Evolutionary conservation across 2,797 vertebrate genomes (phyloP).

Genomic region (Lepilemur ruficaudatus): DNA sequence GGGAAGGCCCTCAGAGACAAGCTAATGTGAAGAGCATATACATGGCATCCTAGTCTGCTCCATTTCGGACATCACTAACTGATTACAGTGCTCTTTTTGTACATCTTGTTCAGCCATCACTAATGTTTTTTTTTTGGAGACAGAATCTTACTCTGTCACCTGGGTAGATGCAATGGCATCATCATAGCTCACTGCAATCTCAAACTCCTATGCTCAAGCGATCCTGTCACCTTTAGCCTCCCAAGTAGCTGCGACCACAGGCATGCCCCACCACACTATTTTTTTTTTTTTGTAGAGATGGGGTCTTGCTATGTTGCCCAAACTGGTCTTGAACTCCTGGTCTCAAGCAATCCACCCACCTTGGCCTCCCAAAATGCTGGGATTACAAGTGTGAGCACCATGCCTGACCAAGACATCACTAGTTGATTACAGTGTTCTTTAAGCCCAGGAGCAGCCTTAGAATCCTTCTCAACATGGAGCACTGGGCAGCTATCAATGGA

Average conservation of each 20-base stretch:
- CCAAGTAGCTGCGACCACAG: background rate
- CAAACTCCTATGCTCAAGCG: background rate
- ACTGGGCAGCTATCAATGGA: background rate
- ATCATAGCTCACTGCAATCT: background rate
- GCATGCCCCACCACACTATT: background rate
- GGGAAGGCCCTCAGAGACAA: background rate
- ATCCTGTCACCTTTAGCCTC: background rate
- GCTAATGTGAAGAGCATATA: background rate
- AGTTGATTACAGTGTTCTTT: background rate
- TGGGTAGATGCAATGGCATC: background rate
- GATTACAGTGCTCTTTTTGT: background rate
- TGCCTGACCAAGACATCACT: background rate
- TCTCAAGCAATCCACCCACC: background rate
- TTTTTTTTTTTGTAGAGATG: background rate
- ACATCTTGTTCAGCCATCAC: background rate
- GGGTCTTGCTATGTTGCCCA: background rate
- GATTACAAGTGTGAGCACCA: background rate
- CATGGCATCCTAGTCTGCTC: fast-evolving
- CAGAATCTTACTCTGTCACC: background rate
- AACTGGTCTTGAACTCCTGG: background rate
- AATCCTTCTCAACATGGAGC: background rate
- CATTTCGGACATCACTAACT: background rate
- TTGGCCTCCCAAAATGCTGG: background rate
- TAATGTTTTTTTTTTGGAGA: background rate
- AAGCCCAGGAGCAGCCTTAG: background rate